Evolutionary conservation across 2,113 vertebrate species (phyloP).

Genomic region (Cyprinus carpio): DNA sequence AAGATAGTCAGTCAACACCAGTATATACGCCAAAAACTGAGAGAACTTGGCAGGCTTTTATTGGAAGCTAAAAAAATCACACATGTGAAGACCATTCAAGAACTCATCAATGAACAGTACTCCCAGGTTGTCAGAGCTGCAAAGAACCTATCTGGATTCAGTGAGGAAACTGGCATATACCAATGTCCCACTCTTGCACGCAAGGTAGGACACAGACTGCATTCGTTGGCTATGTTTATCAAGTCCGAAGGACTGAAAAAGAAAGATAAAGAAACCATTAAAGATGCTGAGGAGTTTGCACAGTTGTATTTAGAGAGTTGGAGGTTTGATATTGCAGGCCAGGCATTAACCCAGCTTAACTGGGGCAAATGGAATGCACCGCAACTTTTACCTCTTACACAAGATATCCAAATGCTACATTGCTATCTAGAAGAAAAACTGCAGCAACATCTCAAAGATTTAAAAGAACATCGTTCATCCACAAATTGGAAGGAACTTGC

Average conservation of each 20-base stretch:
- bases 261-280: too few relatives aligned
- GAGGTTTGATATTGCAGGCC: too few relatives aligned
- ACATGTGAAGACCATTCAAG: background rate
- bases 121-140: background rate
- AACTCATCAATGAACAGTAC: too few relatives aligned
- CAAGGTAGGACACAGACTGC: slow-evolving; percentile 35
- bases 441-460: background rate
- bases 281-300: too few relatives aligned
- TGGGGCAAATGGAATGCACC: too few relatives aligned
- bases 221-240: too few relatives aligned
- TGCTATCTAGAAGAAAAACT: too few relatives aligned
- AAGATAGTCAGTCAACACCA: background rate
- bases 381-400: too few relatives aligned
- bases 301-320: too few relatives aligned
- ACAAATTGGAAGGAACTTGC: slow-evolving; percentile 5
- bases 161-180: background rate
- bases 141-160: slow-evolving; percentile 7
- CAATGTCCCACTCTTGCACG: slow-evolving; percentile 20
- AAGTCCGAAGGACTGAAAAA: too few relatives aligned
- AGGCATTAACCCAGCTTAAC: too few relatives aligned
- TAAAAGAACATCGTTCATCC: background rate
- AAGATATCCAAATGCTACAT: too few relatives aligned
- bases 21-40: background rate
- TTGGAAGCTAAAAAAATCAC: background rate
- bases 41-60: background rate